Percentiles rank a stretch among this genome's conserved stretches.
Conservation (phyloP, 2,797 vertebrate species). For the Karalla daura region DNA sequence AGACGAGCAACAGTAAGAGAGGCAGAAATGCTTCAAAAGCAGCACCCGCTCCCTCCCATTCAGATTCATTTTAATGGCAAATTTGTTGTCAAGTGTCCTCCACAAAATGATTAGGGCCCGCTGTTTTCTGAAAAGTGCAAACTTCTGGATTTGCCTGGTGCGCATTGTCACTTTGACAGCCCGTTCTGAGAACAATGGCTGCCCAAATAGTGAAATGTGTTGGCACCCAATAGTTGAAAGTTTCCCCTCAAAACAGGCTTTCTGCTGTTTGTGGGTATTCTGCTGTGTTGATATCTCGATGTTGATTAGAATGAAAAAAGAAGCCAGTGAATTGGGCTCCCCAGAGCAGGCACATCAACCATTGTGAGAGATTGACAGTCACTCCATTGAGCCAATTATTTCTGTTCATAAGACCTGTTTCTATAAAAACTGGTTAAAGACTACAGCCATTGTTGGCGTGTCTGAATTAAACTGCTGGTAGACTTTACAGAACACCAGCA, state of each 20-base stretch:
- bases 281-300: conserved; percentile 82
- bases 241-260: conserved; percentile 77
- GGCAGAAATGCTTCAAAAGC: conserved; percentile 75
- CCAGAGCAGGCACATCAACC: conserved; percentile 72
- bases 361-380: conserved; percentile 82
- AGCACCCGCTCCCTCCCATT: conserved; percentile 67
- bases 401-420: conserved; percentile 76
- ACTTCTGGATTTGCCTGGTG: conserved; percentile 82
- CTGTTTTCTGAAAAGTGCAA: conserved; percentile 84
- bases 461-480: conserved; percentile 60
- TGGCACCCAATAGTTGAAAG: conserved; percentile 82
- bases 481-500: conserved; percentile 62
- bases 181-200: conserved; percentile 82
- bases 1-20: conserved; percentile 73
- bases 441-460: conserved; percentile 67
- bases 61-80: conserved; percentile 87
- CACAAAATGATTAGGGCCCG: conserved; percentile 83
- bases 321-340: conserved; percentile 72
- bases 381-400: conserved; percentile 82
- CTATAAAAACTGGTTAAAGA: conserved; percentile 78
- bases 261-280: conserved; percentile 83
- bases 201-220: conserved; percentile 84
- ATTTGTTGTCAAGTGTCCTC: conserved; percentile 87
- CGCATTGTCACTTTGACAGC: conserved; percentile 85
- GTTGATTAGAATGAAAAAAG: conserved; percentile 86